phyloP scores from a whole-genome alignment of 2,113 vertebrate genomes.

The Himantopus leucocephalus region DNA sequence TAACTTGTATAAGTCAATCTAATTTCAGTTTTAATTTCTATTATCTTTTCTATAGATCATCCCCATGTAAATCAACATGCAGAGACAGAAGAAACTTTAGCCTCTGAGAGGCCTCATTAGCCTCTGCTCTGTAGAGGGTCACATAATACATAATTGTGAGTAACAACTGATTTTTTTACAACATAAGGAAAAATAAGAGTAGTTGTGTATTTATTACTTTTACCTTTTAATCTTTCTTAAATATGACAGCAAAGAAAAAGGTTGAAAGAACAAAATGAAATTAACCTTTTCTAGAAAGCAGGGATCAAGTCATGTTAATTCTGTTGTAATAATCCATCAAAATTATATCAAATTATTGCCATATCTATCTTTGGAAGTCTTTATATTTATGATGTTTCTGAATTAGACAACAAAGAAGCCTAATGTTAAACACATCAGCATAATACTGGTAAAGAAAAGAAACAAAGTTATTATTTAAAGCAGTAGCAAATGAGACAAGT shows the following conservation, averaged over 20 bases:
- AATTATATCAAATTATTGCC: slow-evolving; percentile 37
- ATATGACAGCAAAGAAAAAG: slow-evolving; percentile 57
- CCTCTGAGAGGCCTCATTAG: neutral
- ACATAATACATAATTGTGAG: neutral
- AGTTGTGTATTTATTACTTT: neutral
- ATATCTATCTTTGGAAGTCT: slow-evolving; percentile 40
- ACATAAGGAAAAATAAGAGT: neutral
- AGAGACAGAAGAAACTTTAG: neutral
- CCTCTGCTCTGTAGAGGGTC: neutral
- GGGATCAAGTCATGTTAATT: slow-evolving; percentile 59
- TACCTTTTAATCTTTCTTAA: slow-evolving; percentile 68
- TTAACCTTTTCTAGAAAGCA: slow-evolving; percentile 74
- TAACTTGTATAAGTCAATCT: neutral
- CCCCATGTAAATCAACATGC: neutral
- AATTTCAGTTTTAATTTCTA: neutral
- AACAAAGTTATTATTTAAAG: neutral
- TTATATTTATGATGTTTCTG: slow-evolving; percentile 39
- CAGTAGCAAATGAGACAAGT: neutral
- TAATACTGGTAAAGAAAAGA: neutral
- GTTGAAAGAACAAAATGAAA: slow-evolving; percentile 68
- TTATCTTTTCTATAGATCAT: neutral
- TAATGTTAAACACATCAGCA: neutral
- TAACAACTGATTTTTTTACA: neutral
- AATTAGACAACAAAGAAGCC: slow-evolving; percentile 3
- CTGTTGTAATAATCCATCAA: slow-evolving; percentile 71